A percentile compares a stretch with the other conserved stretches of the same genome.
Conservation (phyloP, 2,113 vertebrate species). For the Condylura cristata region DNA sequence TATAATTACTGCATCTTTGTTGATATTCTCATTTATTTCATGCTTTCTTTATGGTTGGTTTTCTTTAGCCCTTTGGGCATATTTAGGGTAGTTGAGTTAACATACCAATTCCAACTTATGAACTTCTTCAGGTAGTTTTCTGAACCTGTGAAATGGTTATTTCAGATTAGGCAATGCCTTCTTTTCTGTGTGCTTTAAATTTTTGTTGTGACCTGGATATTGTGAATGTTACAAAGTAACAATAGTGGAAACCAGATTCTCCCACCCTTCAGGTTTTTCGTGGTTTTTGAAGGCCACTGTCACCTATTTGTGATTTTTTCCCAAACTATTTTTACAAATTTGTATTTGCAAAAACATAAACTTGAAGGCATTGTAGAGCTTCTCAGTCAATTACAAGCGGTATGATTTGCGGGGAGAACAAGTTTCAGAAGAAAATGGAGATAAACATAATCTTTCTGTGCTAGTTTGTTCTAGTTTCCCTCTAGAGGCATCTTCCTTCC, state of each 20-base stretch:
- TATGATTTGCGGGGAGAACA: neutral
- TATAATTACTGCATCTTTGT: neutral
- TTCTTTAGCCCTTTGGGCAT: neutral
- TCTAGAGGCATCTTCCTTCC: conserved; percentile 1
- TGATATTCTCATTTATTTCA: neutral
- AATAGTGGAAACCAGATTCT: neutral
- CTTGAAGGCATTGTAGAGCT: neutral
- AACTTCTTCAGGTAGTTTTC: neutral
- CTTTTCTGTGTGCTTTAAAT: neutral
- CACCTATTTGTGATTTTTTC: neutral
- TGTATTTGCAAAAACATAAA: neutral
- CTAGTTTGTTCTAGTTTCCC: neutral
- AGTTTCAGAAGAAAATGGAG: neutral
- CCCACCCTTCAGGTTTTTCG: neutral
- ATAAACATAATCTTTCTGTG: neutral
- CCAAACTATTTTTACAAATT: neutral
- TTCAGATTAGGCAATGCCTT: too few relatives aligned
- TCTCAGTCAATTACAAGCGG: neutral
- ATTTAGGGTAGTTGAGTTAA: conserved; percentile 5
- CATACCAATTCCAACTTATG: neutral
- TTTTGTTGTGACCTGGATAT: neutral
- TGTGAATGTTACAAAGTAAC: neutral
- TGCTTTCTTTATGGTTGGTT: neutral
- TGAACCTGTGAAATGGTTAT: neutral
- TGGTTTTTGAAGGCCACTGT: neutral